Conservation (phyloP, 2,113 vertebrate genomes). For the Hydrolagus affinis region DNA sequence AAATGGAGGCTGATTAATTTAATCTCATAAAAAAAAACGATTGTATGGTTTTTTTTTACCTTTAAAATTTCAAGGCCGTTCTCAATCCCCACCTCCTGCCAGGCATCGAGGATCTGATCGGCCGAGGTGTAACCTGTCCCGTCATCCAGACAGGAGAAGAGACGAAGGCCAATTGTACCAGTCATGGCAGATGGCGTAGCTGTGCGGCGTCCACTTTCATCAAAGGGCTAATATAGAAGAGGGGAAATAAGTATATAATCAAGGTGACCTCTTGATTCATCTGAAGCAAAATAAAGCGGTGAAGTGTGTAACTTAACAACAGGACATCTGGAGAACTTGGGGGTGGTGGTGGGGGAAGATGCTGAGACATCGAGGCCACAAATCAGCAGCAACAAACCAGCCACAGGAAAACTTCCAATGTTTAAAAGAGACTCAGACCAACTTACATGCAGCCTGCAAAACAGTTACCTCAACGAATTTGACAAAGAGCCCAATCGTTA, state of each 20-base stretch:
- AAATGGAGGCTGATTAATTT: not conserved
- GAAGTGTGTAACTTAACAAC: too few relatives aligned
- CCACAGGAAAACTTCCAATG: too few relatives aligned
- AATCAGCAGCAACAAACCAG: too few relatives aligned
- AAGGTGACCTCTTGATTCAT: too few relatives aligned
- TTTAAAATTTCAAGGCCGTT: constrained; percentile 83
- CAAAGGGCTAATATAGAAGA: constrained; percentile 66
- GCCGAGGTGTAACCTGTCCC: constrained; percentile 72
- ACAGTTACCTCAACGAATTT: too few relatives aligned
- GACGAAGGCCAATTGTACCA: constrained; percentile 63
- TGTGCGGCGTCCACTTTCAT: constrained; percentile 76
- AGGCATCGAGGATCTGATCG: constrained; percentile 73
- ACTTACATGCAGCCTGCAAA: too few relatives aligned
- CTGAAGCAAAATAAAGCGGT: too few relatives aligned
- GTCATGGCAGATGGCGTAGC: constrained; percentile 58
- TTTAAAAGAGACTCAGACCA: too few relatives aligned
- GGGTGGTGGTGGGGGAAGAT: too few relatives aligned
- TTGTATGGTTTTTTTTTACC: constrained; percentile 49
- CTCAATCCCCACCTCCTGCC: constrained; percentile 83
- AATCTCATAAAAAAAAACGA: constrained; percentile 10
- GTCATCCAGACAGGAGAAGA: constrained; percentile 85
- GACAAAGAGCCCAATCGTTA: too few relatives aligned
- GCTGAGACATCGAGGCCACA: too few relatives aligned
- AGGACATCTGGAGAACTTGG: too few relatives aligned
- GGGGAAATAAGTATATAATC: not conserved